Evolutionary conservation across 2,888 invertebrate species (phyloP).

Genomic region (Ophion ellenae): DNA sequence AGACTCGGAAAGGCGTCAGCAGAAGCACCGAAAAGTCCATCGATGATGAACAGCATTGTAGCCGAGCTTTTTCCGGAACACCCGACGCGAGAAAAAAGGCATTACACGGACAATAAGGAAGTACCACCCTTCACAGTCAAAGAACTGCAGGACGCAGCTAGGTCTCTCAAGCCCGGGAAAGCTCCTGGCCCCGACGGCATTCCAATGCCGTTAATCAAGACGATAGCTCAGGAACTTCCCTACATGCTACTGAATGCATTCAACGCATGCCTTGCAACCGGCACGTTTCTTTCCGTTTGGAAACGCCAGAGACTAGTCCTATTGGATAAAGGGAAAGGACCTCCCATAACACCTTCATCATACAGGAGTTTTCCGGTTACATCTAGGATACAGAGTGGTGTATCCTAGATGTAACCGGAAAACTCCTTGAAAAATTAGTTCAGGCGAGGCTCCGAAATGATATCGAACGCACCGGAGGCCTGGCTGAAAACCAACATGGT

Average conservation of each 20-base stretch:
- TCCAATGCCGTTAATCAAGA: constrained; percentile 39
- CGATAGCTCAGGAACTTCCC: constrained; percentile 40
- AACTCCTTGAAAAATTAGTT: background rate
- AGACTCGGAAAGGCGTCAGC: background rate
- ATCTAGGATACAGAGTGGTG: no score
- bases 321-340: constrained; percentile 63
- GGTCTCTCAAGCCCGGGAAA: constrained; percentile 43
- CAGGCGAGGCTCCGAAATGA: background rate
- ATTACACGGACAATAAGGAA: background rate
- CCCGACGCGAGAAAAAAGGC: constrained; percentile 1
- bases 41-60: constrained; percentile 24
- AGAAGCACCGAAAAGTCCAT: background rate
- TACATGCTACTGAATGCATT: constrained; percentile 32
- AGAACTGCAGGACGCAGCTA: constrained; percentile 53
- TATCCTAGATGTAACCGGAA: background rate
- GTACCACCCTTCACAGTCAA: constrained; percentile 29
- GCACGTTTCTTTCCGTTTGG: constrained; percentile 47
- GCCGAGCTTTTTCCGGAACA: constrained; percentile 47
- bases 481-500: constrained; percentile 34
- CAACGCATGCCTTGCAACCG: constrained; percentile 11
- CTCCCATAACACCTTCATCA: constrained; percentile 35
- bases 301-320: constrained; percentile 57
- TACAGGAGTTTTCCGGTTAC: no score
- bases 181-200: constrained; percentile 61
- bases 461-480: background rate